These are phyloP conservation scores for Parnassius apollo DNA, from an alignment of 2,888 invertebrate species.

Conservation along the genomic window DNA sequence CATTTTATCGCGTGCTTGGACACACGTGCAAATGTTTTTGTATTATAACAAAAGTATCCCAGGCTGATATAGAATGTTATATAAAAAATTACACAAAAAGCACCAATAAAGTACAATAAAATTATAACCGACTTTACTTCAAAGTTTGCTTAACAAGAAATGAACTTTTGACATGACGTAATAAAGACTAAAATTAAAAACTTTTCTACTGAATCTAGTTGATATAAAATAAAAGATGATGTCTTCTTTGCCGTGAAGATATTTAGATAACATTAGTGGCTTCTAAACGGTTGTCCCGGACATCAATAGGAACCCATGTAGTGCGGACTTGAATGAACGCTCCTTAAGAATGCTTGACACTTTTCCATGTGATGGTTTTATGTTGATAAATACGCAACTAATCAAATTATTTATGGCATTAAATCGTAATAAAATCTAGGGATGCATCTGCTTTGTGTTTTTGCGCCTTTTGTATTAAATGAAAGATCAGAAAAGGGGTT, in stretches of 20 bases:
- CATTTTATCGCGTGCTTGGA: constrained; percentile 65
- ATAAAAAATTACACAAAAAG: constrained; percentile 55
- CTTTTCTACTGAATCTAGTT: constrained; percentile 22
- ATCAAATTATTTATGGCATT: constrained; percentile 81
- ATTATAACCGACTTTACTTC: constrained; percentile 36
- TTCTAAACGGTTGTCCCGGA: constrained; percentile 70
- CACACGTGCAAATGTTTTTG: constrained; percentile 55
- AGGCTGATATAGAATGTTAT: constrained; percentile 53
- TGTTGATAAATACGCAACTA: constrained; percentile 79
- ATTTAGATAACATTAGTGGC: constrained; percentile 80
- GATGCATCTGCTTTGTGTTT: constrained; percentile 57
- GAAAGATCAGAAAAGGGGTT: constrained; percentile 34
- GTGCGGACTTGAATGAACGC: constrained; percentile 43
- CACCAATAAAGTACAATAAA: constrained; percentile 56
- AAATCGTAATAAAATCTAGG: constrained; percentile 66
- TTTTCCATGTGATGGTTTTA: constrained; percentile 73
- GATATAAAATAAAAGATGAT: constrained; percentile 48
- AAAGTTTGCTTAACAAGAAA: neutral
- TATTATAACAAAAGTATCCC: constrained; percentile 43
- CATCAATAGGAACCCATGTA: constrained; percentile 51
- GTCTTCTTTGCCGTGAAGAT: constrained; percentile 62
- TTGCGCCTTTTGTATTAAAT: constrained; percentile 11
- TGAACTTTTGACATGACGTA: constrained; percentile 19
- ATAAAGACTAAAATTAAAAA: constrained; percentile 27
- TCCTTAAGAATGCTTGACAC: constrained; percentile 64